A percentile compares a stretch with the other conserved stretches of the same genome.
Conservation (phyloP, 2,888 invertebrate genomes). For the Drosophila mettleri region DNA sequence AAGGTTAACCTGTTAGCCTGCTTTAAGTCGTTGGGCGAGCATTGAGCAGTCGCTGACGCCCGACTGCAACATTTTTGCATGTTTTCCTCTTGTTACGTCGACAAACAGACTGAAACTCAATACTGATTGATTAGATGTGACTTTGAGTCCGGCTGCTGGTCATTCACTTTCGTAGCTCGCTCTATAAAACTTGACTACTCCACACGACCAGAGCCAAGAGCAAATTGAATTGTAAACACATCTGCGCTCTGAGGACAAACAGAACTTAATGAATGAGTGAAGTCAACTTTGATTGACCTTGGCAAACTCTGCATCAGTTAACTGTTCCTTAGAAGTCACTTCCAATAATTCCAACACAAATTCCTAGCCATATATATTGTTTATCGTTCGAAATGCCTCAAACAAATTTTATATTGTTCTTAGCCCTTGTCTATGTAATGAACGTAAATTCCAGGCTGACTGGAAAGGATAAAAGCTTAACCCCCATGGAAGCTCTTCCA, state of each 20-base stretch:
- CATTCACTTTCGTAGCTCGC: conserved; percentile 35
- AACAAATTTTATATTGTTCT: neutral
- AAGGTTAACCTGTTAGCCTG: too few relatives aligned
- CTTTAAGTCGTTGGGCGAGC: too few relatives aligned
- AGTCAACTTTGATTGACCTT: neutral
- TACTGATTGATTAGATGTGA: conserved; percentile 60
- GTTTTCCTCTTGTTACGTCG: neutral
- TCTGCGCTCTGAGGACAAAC: neutral
- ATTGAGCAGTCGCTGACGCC: neutral
- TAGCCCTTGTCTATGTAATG: neutral
- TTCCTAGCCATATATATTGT: conserved; percentile 2
- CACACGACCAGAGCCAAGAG: neutral
- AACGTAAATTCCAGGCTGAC: neutral
- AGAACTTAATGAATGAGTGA: conserved; percentile 2
- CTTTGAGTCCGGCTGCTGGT: conserved; percentile 25
- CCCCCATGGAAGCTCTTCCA: neutral
- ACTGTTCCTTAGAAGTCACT: neutral
- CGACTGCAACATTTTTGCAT: neutral
- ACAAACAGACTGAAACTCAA: conserved; percentile 21
- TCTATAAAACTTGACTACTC: neutral
- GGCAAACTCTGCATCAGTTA: neutral
- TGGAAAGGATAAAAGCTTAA: neutral
- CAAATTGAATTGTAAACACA: conserved; percentile 3
- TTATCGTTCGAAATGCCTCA: neutral
- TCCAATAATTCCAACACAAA: neutral